Evolutionary conservation across 1,140 invertebrate genomes (phyloP).

Genomic region (Pomacea maculata): DNA sequence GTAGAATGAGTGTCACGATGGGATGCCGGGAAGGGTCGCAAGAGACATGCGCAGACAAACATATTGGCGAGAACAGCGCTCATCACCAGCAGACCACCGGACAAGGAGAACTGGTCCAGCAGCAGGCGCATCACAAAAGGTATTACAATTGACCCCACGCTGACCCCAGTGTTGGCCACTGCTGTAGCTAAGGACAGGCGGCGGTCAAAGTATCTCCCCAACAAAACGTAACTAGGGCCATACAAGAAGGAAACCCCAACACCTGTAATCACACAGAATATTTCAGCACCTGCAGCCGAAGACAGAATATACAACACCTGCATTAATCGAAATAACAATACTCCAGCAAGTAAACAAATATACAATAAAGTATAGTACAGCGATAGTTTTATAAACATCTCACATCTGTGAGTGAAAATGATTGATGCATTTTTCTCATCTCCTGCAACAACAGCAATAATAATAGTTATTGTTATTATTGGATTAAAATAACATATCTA

Average conservation of each 20-base stretch:
- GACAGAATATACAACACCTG: too few species aligned
- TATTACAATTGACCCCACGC: background rate
- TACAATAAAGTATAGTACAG: too few species aligned
- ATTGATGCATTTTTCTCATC: too few species aligned
- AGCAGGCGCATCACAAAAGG: background rate
- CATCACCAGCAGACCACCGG: background rate
- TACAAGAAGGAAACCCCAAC: background rate
- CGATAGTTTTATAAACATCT: too few species aligned
- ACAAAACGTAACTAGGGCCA: slow-evolving; percentile 1
- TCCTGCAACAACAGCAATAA: too few species aligned
- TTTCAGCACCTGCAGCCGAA: too few species aligned
- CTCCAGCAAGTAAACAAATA: too few species aligned
- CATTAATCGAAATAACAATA: too few species aligned
- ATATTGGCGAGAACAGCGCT: background rate
- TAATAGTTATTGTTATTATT: too few species aligned
- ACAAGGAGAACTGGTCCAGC: slow-evolving; percentile 2
- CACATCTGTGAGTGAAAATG: too few species aligned
- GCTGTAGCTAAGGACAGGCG: background rate
- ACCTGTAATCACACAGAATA: background rate
- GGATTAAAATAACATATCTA: too few species aligned
- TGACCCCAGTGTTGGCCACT: slow-evolving; percentile 11
- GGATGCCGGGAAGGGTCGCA: background rate
- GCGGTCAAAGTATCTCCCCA: slow-evolving; percentile 5
- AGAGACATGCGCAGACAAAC: slow-evolving; percentile 10
- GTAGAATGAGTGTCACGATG: background rate